Base-by-base conservation (phyloP, 2,797 vertebrate genomes). In the Gorsachius magnificus region DNA sequence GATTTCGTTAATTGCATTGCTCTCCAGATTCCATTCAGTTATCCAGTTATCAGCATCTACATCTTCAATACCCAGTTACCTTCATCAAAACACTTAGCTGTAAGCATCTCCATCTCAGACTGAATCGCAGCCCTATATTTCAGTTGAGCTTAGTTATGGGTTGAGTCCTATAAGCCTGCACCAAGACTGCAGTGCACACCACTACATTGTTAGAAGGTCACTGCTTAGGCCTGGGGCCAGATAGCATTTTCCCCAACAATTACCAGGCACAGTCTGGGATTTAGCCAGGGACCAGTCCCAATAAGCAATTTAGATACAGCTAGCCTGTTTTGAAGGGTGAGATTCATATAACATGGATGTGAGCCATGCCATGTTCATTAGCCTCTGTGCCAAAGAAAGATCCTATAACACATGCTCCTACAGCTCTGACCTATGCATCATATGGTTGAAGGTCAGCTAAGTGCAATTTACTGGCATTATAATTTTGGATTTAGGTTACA, bases 1-100 rank as follows among this genome's bases (percentile, higher is more conserved):
- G 26, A 22, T 29, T 33, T 33, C 9, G 1, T 64, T 41, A 56
- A 53, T 5, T 46, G 14, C 64, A n/a, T 46, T 86, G 13, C 5
- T 77, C 28, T 1, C 1, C 20, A 43, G 13, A 15, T 5, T 74
- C 38, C 0, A 0, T 70, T 85, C 33, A 19, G 5, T 63, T 85
- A 15, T 20, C 16, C 13, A 61, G 13, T 48, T 76, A 69, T 48
- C 68, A 57, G 7, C 8, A n/a, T 12, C 41, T 46, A 29, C 13
- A n/a, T 22, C n/a, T 21, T 74, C 38, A 18, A 2, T 80, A 69
- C 33, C 21, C 43, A 9, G 5, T 31, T 72, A 18, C 18, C 11
- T 36, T 19, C 8, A 46, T 50, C 22, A 60, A 36, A 91, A 45
- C 31, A 41, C 8, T 54, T 46, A 36, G 19, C 60, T 0, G 0